Evolutionary conservation across 2,888 invertebrate species (phyloP).

Genomic region (Siphlonurus alternatus): DNA sequence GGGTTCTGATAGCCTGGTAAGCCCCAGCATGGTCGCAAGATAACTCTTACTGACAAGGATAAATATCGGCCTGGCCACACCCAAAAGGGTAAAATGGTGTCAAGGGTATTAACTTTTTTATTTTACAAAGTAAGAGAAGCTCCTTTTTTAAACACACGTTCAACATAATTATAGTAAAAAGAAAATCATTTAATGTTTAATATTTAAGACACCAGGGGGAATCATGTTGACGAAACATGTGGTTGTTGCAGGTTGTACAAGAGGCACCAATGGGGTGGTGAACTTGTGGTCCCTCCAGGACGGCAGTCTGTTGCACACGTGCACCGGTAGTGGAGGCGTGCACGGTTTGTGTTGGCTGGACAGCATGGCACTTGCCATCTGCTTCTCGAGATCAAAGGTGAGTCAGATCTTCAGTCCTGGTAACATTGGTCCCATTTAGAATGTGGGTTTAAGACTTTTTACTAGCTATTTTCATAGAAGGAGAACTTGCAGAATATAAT

Average conservation of each 20-base stretch:
- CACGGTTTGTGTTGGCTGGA: conserved; percentile 34
- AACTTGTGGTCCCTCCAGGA: conserved; percentile 44
- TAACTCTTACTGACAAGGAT: too few species aligned
- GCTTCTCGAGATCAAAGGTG: conserved; percentile 36
- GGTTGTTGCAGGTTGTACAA: conserved; percentile 21
- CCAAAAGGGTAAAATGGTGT: too few species aligned
- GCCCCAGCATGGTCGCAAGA: too few species aligned
- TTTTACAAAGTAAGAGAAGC: too few species aligned
- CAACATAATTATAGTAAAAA: too few species aligned
- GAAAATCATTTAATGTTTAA: too few species aligned
- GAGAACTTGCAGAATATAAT: too few species aligned
- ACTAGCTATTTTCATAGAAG: too few species aligned
- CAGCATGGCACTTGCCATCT: conserved; percentile 31
- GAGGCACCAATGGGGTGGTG: conserved; percentile 32
- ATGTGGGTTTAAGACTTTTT: conserved; percentile 23
- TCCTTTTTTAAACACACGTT: too few species aligned
- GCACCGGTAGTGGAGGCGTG: conserved; percentile 32
- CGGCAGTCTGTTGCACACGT: conserved; percentile 36
- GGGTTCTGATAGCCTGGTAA: too few species aligned
- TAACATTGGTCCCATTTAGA: not conserved
- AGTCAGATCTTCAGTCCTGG: conserved; percentile 13
- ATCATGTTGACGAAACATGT: not conserved
- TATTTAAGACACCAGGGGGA: not conserved
- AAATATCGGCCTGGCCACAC: too few species aligned
- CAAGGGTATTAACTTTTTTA: too few species aligned